phyloP scores from a whole-genome alignment of 1,140 invertebrate genomes.

The Orchesella cincta region DNA sequence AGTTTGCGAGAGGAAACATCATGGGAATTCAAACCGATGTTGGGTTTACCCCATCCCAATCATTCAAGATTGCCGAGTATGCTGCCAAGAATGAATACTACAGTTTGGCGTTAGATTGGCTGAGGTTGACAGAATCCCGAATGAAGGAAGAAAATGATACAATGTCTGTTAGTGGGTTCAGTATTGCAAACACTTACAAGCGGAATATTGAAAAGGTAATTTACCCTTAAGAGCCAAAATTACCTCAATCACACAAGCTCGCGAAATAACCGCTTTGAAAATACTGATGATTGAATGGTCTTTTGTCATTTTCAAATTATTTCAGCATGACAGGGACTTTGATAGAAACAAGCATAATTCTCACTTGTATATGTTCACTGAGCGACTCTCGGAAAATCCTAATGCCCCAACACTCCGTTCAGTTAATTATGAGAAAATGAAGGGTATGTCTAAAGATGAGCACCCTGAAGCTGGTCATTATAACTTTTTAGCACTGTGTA shows the following conservation, averaged over 20 bases:
- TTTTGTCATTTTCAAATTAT: not conserved
- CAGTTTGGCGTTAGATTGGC: conserved; percentile 48
- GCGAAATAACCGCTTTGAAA: too few species aligned
- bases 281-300: not conserved
- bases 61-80: conserved; percentile 43
- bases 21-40: conserved; percentile 38
- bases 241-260: not conserved
- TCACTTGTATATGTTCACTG: conserved; percentile 42
- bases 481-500: conserved; percentile 46
- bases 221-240: not conserved
- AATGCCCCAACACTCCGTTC: not conserved
- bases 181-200: conserved; percentile 34
- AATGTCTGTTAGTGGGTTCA: conserved; percentile 28
- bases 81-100: conserved; percentile 41
- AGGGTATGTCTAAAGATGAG: not conserved
- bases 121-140: conserved; percentile 36
- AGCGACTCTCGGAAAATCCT: not conserved
- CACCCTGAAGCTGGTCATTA: conserved; percentile 39
- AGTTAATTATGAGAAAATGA: not conserved
- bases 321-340: conserved; percentile 44
- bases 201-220: conserved; percentile 39
- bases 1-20: conserved; percentile 41
- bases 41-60: conserved; percentile 41
- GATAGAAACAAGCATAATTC: conserved; percentile 33
- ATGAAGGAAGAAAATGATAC: conserved; percentile 37